Evolutionary conservation across 1,140 invertebrate genomes (phyloP).

Genomic region (Hyposmocoma kahamanoa): DNA sequence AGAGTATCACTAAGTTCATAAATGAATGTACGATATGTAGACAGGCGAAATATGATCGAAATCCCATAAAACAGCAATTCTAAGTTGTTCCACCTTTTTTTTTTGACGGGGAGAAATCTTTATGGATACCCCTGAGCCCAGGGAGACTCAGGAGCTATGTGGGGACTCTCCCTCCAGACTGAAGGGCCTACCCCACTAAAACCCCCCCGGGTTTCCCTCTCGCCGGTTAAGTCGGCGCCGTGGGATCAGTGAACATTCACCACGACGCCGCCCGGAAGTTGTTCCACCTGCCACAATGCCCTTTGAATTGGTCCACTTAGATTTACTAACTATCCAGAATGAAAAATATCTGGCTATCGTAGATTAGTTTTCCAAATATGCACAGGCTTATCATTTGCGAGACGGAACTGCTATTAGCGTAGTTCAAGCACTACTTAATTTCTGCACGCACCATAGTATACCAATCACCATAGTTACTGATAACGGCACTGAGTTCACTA

Average conservation of each 20-base stretch:
- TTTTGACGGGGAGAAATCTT: no score
- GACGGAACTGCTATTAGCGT: background rate
- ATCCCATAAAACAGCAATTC: background rate
- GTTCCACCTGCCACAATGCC: conserved; percentile 1
- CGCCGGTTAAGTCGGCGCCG: no score
- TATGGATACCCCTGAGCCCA: no score
- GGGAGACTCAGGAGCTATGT: no score
- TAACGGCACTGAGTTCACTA: no score
- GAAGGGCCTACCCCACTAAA: no score
- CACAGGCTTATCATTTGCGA: conserved; percentile 1
- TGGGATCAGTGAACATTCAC: no score
- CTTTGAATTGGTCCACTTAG: background rate
- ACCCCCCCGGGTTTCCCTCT: no score
- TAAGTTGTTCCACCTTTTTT: no score
- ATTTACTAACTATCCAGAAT: background rate
- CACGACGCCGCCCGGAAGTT: no score
- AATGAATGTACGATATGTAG: background rate
- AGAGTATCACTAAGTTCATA: background rate
- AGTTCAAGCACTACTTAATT: background rate
- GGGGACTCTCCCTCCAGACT: no score
- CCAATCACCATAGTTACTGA: no score
- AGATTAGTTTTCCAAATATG: background rate
- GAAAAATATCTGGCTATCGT: background rate
- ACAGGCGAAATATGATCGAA: background rate
- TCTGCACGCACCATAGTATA: background rate